Base-by-base conservation (phyloP, 1,140 invertebrate genomes). In the Pseudomyrmex sp. region DNA sequence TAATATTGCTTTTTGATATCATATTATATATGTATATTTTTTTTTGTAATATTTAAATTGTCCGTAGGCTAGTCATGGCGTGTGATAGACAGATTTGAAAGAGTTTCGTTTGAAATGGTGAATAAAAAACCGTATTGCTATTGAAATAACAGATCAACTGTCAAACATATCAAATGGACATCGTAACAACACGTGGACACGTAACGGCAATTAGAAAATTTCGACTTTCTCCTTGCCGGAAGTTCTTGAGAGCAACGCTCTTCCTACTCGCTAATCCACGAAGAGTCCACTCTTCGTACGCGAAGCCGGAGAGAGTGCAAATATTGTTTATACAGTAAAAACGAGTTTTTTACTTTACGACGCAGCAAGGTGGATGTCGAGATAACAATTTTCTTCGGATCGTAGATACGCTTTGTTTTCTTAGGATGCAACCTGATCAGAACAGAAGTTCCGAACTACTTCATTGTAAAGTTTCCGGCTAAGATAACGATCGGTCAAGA, bases 401-500 rank as follows among this genome's bases (percentile, higher is more conserved):
- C 86, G 89, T 75, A 82, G 77, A 91, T 90, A 89, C 62, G 77
- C 83, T 88, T 84, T 92, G 89, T 89, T 91, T 90, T 89, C 88
- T 69, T 72, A 83, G 85, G 87, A 91, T 89, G 83, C 84, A 85
- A 75, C 79, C 76, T 83, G 89, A 89, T 90, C 85, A 54, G 86
- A 89, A 90, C 87, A 83, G 83, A 85, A 92, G 89, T 92, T 92
- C 86, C 83, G 74, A 92, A 91, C 89, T 91, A 91, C 88, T 91
- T 91, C 77, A 74, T 79, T 77, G 70, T 83, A 87, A 90, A 92
- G 88, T 92, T 92, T 89, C 83, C 82, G 70, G 85, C 82, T 85
- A 63, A 65, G 86, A 83, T 90, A 92, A 91, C 88, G 85, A 87
- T 90, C 83, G 76, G 76, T 73, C 77, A 83, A 62, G 52, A 70